These are phyloP conservation scores for Sebastes flavidus DNA, from an alignment of 2,797 vertebrate genomes.

Conservation along the genomic window DNA sequence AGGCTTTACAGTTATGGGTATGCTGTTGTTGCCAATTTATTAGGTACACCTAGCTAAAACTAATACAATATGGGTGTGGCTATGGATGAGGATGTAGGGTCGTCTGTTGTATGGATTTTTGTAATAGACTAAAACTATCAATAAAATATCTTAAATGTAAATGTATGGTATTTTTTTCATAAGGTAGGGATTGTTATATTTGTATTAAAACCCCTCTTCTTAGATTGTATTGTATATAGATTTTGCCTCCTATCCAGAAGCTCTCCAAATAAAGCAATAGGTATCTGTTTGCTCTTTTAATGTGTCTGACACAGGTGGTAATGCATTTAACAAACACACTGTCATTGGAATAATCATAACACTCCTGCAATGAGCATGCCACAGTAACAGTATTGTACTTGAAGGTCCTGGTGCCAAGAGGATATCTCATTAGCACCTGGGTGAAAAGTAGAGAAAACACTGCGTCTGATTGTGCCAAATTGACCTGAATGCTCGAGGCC, in stretches of 20 bases:
- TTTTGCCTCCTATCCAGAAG: not conserved
- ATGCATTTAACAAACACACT: not conserved
- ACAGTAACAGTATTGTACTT: not conserved
- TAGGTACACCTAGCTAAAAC: too few relatives aligned
- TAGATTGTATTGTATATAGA: not conserved
- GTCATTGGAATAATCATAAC: not conserved
- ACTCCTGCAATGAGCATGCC: not conserved
- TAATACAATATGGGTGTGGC: not conserved
- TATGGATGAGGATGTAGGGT: not conserved
- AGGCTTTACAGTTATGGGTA: too few relatives aligned
- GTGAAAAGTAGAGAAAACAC: not conserved
- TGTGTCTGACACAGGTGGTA: not conserved
- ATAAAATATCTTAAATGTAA: too few relatives aligned
- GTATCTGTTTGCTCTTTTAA: not conserved
- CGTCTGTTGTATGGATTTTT: not conserved
- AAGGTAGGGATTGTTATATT: not conserved
- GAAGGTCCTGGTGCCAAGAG: not conserved
- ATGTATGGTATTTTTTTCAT: not conserved
- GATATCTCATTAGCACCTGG: not conserved
- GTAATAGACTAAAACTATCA: not conserved
- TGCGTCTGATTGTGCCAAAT: not conserved
- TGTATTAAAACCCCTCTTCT: not conserved
- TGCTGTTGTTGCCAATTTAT: too few relatives aligned
- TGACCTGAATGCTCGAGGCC: not conserved
- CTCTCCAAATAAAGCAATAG: not conserved